These are phyloP conservation scores for Hyposmocoma kahamanoa DNA, from an alignment of 1,140 invertebrate species.

Conservation along the genomic window DNA sequence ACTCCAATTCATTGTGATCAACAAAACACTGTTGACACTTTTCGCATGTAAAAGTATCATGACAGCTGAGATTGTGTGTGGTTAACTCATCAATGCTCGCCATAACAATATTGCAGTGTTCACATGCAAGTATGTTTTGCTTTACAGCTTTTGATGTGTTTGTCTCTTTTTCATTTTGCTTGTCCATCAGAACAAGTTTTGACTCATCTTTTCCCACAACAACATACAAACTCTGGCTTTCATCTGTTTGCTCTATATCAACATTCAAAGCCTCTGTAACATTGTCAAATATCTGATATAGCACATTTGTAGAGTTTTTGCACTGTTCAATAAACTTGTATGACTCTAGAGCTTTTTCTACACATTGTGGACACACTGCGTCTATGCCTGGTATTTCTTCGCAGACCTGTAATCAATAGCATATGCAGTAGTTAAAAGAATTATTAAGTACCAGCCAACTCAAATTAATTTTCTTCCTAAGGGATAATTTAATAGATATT, in stretches of 20 bases:
- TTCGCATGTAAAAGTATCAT: slow-evolving; percentile 36
- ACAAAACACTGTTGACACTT: slow-evolving; percentile 37
- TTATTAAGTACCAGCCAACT: too few species aligned
- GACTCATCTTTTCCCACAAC: slow-evolving; percentile 30
- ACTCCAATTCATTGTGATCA: slow-evolving; percentile 27
- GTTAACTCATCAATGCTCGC: slow-evolving; percentile 23
- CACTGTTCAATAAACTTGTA: slow-evolving; percentile 36
- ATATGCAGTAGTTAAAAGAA: too few species aligned
- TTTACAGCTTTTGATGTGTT: slow-evolving; percentile 12
- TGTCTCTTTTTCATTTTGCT: slow-evolving; percentile 20
- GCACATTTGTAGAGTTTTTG: slow-evolving; percentile 23
- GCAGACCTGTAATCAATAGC: slow-evolving; percentile 37
- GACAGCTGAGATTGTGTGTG: slow-evolving; percentile 32
- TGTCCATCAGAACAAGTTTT: slow-evolving; percentile 31
- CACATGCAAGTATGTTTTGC: too few species aligned
- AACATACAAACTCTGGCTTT: slow-evolving; percentile 33
- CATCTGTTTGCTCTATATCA: slow-evolving; percentile 18
- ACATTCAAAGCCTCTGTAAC: slow-evolving; percentile 24
- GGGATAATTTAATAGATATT: too few species aligned
- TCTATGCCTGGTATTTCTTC: slow-evolving; percentile 47
- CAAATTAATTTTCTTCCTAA: too few species aligned
- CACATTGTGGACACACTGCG: slow-evolving; percentile 44
- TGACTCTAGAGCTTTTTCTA: slow-evolving; percentile 30
- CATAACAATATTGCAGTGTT: slow-evolving; percentile 30
- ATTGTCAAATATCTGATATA: slow-evolving; percentile 38